Base-by-base conservation (phyloP, 2,113 vertebrate genomes). In the Menura novaehollandiae region DNA sequence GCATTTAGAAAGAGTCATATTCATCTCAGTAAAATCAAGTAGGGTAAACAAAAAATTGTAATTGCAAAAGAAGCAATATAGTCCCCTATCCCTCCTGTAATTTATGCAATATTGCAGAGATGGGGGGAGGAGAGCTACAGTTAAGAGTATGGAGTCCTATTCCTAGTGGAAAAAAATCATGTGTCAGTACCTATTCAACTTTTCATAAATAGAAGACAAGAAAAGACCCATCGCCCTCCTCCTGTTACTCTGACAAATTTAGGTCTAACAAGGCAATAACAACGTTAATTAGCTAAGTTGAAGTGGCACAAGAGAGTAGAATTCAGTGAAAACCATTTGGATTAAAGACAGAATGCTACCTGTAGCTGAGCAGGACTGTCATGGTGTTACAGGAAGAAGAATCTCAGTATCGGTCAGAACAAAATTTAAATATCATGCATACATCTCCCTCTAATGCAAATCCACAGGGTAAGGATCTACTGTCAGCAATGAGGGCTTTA, bases 281-380 rank as follows among this genome's bases (percentile, higher is more conserved):
- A 16, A 27, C 21, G 26, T 60, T 55, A 74, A 89, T 78, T 71
- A 86, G 35, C 41, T 24, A 89, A 80, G 46, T 60, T 30, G 35
- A 59, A 86, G 37, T 22, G 59, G 37, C 58, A 83, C 47, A 79
- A 39, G 39, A 59, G 28, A 59, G 44, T 18, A 60, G 33, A 93
- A 73, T 23, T 33, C 60, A 60, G 23, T 55, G 41, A 85, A 74
- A 81, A 53, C 7, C 52, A 32, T 64, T 41, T 83, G 51, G n/a
- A 39, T 60, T 81, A 20, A 83, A 88, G 46, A 74, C 28, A 39
- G 32, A 84, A 32, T 0, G 2, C 0, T 3, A 53, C 0, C 0
- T 11, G 35, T 28, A 56, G 35, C 35, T 46, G 17, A 68, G 41
- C 5, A 46, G 37, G 23, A 74, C 46, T 78, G 43, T 35, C 77